Percentiles rank a stretch among this genome's conserved stretches.
Conservation (phyloP, 2,888 invertebrate species). For the Electrophaes corylata region DNA sequence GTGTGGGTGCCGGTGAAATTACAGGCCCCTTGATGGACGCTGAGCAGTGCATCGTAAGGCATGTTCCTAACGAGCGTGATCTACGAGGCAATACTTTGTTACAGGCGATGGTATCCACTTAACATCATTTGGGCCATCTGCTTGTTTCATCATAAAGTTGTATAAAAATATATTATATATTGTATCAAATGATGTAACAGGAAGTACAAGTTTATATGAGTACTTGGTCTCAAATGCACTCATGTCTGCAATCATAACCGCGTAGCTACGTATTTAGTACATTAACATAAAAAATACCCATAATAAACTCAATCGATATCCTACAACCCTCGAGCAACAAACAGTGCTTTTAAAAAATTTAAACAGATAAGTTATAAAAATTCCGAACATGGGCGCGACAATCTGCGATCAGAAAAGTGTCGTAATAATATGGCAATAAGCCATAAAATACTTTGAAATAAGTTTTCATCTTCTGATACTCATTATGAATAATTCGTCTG, state of each 20-base stretch:
- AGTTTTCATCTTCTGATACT: constrained; percentile 57
- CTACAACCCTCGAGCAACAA: constrained; percentile 71
- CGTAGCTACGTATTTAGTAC: constrained; percentile 67
- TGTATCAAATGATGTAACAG: constrained; percentile 14
- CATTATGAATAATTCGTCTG: constrained; percentile 77
- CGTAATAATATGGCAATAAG: constrained; percentile 66
- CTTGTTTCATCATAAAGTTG: too few species aligned
- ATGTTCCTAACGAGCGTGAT: too few species aligned
- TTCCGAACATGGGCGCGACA: constrained; percentile 67
- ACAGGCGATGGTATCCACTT: too few species aligned
- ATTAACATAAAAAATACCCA: constrained; percentile 77
- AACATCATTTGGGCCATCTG: too few species aligned
- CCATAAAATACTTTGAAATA: constrained; percentile 65
- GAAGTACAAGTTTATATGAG: constrained; percentile 17
- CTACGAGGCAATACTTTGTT: too few species aligned
- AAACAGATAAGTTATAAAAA: constrained; percentile 66
- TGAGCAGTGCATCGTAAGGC: too few species aligned
- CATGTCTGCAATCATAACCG: constrained; percentile 35
- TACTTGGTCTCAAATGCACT: constrained; percentile 18
- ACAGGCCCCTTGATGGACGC: too few species aligned
- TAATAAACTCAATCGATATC: constrained; percentile 72
- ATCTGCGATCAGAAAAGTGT: constrained; percentile 64
- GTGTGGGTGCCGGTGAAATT: too few species aligned
- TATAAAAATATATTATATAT: too few species aligned
- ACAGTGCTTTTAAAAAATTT: constrained; percentile 61